Evolutionary conservation across 2,888 invertebrate species (phyloP).

Genomic region (Spilosoma lubricipeda): DNA sequence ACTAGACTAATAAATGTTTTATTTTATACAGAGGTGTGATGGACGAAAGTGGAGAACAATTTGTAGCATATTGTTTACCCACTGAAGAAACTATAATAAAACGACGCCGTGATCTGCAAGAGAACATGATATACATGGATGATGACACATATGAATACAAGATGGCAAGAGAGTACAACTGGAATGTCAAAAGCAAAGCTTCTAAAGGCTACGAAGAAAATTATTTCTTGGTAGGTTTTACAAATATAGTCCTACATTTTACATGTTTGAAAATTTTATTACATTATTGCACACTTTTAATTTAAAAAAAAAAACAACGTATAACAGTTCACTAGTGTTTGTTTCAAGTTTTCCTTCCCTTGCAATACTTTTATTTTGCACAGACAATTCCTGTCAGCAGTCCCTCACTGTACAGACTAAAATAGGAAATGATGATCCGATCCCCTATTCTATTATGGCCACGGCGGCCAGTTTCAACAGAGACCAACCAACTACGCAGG

Average conservation of each 20-base stretch:
- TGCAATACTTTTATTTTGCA: too few relatives aligned
- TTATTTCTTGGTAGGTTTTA: conserved; percentile 92
- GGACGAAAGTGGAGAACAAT: conserved; percentile 99
- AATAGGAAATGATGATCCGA: too few relatives aligned
- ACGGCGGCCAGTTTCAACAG: too few relatives aligned
- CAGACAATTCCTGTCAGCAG: too few relatives aligned
- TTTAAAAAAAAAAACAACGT: too few relatives aligned
- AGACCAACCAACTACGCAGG: too few relatives aligned
- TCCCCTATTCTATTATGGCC: too few relatives aligned
- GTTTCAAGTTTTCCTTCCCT: too few relatives aligned
- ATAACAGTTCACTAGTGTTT: too few relatives aligned
- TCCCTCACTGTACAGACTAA: too few relatives aligned
- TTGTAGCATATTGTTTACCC: conserved; percentile 99
- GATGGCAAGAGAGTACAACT: conserved; percentile 99
- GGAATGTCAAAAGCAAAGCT: conserved; percentile 99
- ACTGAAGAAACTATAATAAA: conserved; percentile 96
- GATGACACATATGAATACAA: conserved; percentile 98
- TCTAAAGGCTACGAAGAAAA: conserved; percentile 98
- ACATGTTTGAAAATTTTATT: not conserved
- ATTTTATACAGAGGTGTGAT: conserved; percentile 94
- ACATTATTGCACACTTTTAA: too few relatives aligned
- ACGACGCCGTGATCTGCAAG: conserved; percentile 92
- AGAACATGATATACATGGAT: conserved; percentile 92
- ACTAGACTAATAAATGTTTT: not conserved
- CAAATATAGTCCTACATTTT: not conserved